Conservation (phyloP, 2,888 invertebrate species). For the Venusia cambrica region DNA sequence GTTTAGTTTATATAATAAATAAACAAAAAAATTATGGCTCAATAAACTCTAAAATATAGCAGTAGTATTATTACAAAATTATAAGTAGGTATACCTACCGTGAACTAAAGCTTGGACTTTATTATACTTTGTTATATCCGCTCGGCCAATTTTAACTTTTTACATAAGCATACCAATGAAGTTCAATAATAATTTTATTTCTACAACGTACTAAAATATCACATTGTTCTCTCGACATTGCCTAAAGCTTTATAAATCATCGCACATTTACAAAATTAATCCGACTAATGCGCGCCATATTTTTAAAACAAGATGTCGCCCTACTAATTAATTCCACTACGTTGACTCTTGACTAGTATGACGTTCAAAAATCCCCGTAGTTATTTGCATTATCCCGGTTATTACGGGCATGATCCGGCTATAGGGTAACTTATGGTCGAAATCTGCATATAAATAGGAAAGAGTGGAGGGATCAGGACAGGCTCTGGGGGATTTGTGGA, state of each 20-base stretch:
- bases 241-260: constrained; percentile 3
- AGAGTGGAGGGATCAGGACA: constrained; percentile 50
- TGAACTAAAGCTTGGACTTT: too few species aligned
- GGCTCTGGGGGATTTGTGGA: constrained; percentile 16
- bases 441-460: constrained; percentile 80
- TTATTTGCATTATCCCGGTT: constrained; percentile 66
- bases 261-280: constrained; percentile 47
- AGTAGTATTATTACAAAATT: too few species aligned
- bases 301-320: constrained; percentile 68
- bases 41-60: too few species aligned
- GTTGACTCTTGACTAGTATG: constrained; percentile 52
- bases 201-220: constrained; percentile 6
- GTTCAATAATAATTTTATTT: too few species aligned
- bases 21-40: too few species aligned
- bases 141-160: too few species aligned
- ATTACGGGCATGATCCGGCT: constrained; percentile 75
- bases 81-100: too few species aligned
- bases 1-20: too few species aligned
- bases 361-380: constrained; percentile 57
- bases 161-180: too few species aligned
- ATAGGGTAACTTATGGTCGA: constrained; percentile 75
- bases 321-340: constrained; percentile 70
- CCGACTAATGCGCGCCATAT: constrained; percentile 52
- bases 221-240: too few species aligned
- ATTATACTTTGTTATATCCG: too few species aligned